Conservation (phyloP, 2,888 invertebrate species). For the Morpho deidamia region DNA sequence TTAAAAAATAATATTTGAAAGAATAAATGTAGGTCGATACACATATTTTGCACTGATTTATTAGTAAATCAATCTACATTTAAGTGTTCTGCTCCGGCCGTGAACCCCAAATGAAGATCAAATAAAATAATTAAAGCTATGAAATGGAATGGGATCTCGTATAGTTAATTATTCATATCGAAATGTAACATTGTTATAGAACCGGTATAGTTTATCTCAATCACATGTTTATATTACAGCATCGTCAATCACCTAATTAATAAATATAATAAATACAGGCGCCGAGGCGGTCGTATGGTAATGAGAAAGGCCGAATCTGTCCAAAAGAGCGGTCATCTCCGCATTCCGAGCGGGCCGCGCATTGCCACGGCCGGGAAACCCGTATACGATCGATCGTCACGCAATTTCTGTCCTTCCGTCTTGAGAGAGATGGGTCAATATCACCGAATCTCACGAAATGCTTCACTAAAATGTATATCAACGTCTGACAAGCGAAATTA, state of each 20-base stretch:
- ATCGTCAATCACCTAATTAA: conserved; percentile 23
- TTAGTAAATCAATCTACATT: conserved; percentile 12
- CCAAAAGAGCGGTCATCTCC: conserved; percentile 65
- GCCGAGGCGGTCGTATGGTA: conserved; percentile 53
- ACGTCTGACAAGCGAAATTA: not conserved
- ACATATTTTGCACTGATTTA: conserved; percentile 1
- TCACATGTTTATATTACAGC: conserved; percentile 29
- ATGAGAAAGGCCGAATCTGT: conserved; percentile 48
- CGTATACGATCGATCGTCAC: conserved; percentile 28
- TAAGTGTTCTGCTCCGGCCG: conserved; percentile 10
- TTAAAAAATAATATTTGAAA: conserved; percentile 1
- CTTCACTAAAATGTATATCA: not conserved
- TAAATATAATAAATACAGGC: conserved; percentile 28
- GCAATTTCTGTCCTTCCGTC: conserved; percentile 35
- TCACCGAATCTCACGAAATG: conserved; percentile 1
- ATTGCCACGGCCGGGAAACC: conserved; percentile 53
- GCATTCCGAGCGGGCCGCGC: conserved; percentile 56
- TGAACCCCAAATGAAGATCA: conserved; percentile 9
- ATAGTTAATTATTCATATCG: not conserved
- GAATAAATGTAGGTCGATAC: conserved; percentile 4
- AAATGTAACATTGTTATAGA: conserved; percentile 30
- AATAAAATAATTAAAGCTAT: conserved; percentile 8
- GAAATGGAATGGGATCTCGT: conserved; percentile 11
- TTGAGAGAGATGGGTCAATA: not conserved
- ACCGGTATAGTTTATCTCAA: conserved; percentile 25